These are phyloP conservation scores for Acomys russatus DNA, from an alignment of 2,797 vertebrate species.

Conservation along the genomic window DNA sequence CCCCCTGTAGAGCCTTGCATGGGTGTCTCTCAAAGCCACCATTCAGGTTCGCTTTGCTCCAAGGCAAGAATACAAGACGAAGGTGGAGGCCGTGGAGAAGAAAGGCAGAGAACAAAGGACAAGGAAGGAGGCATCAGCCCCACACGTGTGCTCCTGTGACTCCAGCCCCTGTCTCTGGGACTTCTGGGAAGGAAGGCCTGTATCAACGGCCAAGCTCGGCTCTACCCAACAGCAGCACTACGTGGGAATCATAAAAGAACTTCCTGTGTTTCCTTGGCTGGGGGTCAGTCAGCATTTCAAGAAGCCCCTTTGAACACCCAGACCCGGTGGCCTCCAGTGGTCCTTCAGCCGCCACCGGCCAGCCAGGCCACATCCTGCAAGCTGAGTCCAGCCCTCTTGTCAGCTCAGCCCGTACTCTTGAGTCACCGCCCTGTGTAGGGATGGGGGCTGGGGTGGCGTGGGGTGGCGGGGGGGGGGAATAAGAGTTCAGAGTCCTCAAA, in stretches of 20 bases:
- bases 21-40: not conserved
- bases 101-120: not conserved
- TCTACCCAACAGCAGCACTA: not conserved
- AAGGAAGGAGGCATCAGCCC: not conserved
- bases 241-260: not conserved
- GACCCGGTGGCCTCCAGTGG: not conserved
- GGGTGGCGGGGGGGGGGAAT: too few relatives aligned
- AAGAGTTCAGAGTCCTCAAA: not conserved
- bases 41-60: not conserved
- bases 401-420: not conserved
- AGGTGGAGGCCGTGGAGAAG: not conserved
- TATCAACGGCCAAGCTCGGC: not conserved
- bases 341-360: not conserved
- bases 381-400: too few relatives aligned
- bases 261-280: too few relatives aligned
- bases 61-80: not conserved
- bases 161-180: rapidly evolving
- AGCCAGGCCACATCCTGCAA: too few relatives aligned
- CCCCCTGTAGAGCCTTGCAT: too few relatives aligned
- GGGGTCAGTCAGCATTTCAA: rapidly evolving
- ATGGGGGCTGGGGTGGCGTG: too few relatives aligned
- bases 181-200: not conserved
- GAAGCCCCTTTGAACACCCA: too few relatives aligned
- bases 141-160: rapidly evolving
- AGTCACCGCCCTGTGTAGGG: too few relatives aligned